phyloP scores from a whole-genome alignment of 2,113 vertebrate species.

The Rhizomys pruinosus region DNA sequence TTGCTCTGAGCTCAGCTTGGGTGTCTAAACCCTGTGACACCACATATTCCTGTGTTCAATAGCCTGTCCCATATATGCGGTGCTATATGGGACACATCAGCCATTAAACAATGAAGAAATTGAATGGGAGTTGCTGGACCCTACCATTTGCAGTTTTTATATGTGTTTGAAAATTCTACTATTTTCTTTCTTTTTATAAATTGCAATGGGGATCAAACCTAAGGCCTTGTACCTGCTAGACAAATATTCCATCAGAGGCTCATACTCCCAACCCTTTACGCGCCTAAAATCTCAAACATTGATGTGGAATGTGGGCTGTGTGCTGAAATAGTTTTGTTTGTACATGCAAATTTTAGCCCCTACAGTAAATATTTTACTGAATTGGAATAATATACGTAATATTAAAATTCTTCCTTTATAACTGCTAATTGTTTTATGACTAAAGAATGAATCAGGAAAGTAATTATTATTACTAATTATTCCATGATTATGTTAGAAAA shows the following conservation, averaged over 20 bases:
- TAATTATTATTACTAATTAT: constrained; percentile 37
- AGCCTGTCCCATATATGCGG: fast-evolving
- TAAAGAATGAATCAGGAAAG: not conserved
- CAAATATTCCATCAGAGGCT: not conserved
- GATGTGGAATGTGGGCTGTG: not conserved
- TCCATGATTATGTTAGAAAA: not conserved
- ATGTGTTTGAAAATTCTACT: not conserved
- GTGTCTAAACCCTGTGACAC: not conserved
- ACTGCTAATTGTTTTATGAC: constrained; percentile 30
- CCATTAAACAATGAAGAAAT: not conserved
- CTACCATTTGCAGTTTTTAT: not conserved
- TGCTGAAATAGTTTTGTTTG: constrained; percentile 24
- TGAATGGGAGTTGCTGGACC: not conserved
- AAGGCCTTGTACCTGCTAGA: not conserved
- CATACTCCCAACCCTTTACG: not conserved
- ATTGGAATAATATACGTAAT: not conserved
- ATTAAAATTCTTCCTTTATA: not conserved
- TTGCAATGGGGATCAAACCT: not conserved
- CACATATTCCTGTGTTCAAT: not conserved
- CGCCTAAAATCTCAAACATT: not conserved
- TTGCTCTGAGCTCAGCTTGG: not conserved
- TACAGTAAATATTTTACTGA: constrained; percentile 30
- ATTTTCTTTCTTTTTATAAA: not conserved
- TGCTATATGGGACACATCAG: not conserved
- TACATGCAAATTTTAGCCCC: constrained; percentile 34